These are phyloP conservation scores for Himalopsyche japonica DNA, from an alignment of 2,888 invertebrate genomes.

Conservation along the genomic window DNA sequence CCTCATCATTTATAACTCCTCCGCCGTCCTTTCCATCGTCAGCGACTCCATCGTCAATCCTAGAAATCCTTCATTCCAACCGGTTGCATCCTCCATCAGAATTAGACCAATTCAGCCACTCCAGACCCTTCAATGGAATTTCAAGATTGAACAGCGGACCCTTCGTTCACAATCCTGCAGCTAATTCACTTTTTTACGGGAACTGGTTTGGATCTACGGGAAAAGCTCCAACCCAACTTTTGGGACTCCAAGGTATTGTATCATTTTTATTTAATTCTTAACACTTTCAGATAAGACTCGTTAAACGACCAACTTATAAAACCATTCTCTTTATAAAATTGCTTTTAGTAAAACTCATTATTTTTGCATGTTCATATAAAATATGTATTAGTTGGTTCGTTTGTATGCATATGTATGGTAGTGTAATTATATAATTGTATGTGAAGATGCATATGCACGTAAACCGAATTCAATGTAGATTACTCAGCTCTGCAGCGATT, in stretches of 20 bases:
- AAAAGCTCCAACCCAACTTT: slow-evolving; percentile 55
- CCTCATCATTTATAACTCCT: slow-evolving; percentile 26
- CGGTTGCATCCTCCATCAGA: slow-evolving; percentile 16
- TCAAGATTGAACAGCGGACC: slow-evolving; percentile 16
- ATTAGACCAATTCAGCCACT: slow-evolving; percentile 25
- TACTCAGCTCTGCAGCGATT: too few species aligned
- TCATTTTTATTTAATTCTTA: too few species aligned
- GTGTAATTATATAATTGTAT: too few species aligned
- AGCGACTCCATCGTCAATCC: slow-evolving; percentile 22
- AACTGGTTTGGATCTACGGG: slow-evolving; percentile 46
- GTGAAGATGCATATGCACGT: too few species aligned
- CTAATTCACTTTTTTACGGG: slow-evolving; percentile 42
- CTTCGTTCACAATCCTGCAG: slow-evolving; percentile 14
- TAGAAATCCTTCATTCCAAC: slow-evolving; percentile 35
- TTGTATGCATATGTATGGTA: too few species aligned
- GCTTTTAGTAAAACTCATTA: too few species aligned
- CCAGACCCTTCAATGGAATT: slow-evolving; percentile 17
- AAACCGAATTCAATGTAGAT: too few species aligned
- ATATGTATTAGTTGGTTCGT: too few species aligned
- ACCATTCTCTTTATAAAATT: too few species aligned
- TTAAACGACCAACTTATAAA: too few species aligned
- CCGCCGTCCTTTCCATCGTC: slow-evolving; percentile 22
- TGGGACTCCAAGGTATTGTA: slow-evolving; percentile 66
- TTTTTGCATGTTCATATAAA: too few species aligned
- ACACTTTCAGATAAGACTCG: too few species aligned